These are phyloP conservation scores for Parnassius orleans DNA, from an alignment of 2,888 invertebrate species.

Conservation along the genomic window DNA sequence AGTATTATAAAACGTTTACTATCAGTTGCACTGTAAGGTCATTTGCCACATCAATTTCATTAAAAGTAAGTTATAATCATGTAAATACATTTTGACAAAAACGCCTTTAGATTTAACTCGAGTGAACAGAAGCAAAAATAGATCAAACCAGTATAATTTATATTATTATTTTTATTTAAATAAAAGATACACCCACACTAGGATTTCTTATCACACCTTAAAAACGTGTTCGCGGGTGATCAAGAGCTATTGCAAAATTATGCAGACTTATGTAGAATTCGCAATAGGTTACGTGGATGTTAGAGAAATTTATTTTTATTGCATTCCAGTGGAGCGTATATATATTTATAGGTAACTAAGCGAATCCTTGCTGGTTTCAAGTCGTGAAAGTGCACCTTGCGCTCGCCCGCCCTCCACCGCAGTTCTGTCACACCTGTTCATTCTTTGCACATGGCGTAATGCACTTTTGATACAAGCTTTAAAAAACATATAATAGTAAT, in stretches of 20 bases:
- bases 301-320: slow-evolving; percentile 48
- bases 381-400: slow-evolving; percentile 70
- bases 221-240: slow-evolving; percentile 19
- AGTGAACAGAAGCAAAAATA: too few species aligned
- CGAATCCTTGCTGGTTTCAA: slow-evolving; percentile 50
- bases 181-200: too few species aligned
- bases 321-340: slow-evolving; percentile 36
- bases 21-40: too few species aligned
- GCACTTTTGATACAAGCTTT: slow-evolving; percentile 32
- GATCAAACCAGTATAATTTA: too few species aligned
- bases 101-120: too few species aligned
- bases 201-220: neutral
- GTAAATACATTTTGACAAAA: too few species aligned
- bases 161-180: too few species aligned
- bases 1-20: too few species aligned
- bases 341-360: slow-evolving; percentile 33
- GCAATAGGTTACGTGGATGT: slow-evolving; percentile 30
- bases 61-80: too few species aligned
- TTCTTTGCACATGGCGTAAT: slow-evolving; percentile 71
- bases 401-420: slow-evolving; percentile 31
- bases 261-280: slow-evolving; percentile 24
- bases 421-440: slow-evolving; percentile 48
- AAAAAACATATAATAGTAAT: slow-evolving; percentile 13
- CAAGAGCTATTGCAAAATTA: slow-evolving; percentile 28
- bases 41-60: too few species aligned